Conservation (phyloP, 2,888 invertebrate genomes). For the Agrilus cyanescens region DNA sequence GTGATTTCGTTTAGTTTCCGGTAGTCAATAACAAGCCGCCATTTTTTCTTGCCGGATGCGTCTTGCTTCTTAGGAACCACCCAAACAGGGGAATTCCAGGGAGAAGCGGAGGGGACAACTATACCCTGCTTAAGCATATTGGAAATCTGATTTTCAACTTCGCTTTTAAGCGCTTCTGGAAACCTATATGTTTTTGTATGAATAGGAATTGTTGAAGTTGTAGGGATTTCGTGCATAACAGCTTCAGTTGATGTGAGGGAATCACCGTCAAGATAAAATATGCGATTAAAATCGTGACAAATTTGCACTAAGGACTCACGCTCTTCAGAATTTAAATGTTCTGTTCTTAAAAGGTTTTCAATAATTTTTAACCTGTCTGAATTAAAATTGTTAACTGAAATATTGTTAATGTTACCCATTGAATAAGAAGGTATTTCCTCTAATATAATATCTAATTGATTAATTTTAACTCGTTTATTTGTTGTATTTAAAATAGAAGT, state of each 20-base stretch:
- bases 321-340: neutral
- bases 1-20: slow-evolving; percentile 21
- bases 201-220: neutral
- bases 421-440: too few relatives aligned
- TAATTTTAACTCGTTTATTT: too few relatives aligned
- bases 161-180: slow-evolving; percentile 9
- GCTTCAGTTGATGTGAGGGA: neutral
- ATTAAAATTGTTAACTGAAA: too few relatives aligned
- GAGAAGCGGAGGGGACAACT: slow-evolving; percentile 17
- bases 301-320: neutral
- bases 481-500: neutral
- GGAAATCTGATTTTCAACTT: too few relatives aligned
- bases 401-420: too few relatives aligned
- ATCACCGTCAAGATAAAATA: neutral
- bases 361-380: neutral
- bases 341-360: neutral
- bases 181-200: neutral
- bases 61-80: slow-evolving; percentile 16
- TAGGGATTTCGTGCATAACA: neutral
- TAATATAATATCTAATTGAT: too few relatives aligned
- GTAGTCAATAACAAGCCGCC: slow-evolving; percentile 23
- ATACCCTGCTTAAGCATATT: slow-evolving; percentile 18
- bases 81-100: slow-evolving; percentile 19
- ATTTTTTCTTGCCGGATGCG: slow-evolving; percentile 22
- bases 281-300: neutral